A percentile compares a stretch with the other conserved stretches of the same genome.
phyloP scores from a whole-genome alignment of 2,888 invertebrate species.

The Tolmerus cingulatus region DNA sequence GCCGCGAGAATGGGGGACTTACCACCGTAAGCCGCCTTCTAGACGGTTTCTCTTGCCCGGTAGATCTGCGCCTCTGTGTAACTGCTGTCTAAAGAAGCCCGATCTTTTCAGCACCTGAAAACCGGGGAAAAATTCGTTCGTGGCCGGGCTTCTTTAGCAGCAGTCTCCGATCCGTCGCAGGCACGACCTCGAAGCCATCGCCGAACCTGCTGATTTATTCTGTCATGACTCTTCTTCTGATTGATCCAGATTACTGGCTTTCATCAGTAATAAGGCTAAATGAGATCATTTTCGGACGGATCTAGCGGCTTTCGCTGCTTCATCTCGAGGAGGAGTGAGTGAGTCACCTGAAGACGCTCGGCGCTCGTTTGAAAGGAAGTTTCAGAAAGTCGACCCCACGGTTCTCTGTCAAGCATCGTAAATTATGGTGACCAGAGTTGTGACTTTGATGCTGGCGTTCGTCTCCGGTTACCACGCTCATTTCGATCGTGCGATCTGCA shows the following conservation, averaged over 20 bases:
- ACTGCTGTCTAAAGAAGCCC: background rate
- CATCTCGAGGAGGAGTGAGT: background rate
- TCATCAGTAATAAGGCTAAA: constrained; percentile 29
- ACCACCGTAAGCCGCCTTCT: background rate
- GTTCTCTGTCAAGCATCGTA: constrained; percentile 13
- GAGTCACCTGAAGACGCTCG: background rate
- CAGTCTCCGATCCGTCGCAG: background rate
- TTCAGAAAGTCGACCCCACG: background rate
- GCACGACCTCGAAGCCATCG: constrained; percentile 26
- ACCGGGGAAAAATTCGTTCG: background rate
- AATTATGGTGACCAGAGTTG: constrained; percentile 7
- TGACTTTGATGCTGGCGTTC: constrained; percentile 14
- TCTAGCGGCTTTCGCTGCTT: background rate
- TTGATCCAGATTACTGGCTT: constrained; percentile 35
- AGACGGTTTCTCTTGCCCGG: background rate
- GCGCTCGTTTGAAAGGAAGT: background rate
- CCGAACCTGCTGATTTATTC: constrained; percentile 24
- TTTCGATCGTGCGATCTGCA: background rate
- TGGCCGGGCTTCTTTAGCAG: constrained; percentile 1
- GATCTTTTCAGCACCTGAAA: background rate
- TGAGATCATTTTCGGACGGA: constrained; percentile 29
- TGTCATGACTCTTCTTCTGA: constrained; percentile 39
- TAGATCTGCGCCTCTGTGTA: background rate
- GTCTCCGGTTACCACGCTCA: constrained; percentile 6
- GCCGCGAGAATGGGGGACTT: constrained; percentile 6